phyloP scores from a whole-genome alignment of 2,113 vertebrate genomes.

The Nerophis lumbriciformis region DNA sequence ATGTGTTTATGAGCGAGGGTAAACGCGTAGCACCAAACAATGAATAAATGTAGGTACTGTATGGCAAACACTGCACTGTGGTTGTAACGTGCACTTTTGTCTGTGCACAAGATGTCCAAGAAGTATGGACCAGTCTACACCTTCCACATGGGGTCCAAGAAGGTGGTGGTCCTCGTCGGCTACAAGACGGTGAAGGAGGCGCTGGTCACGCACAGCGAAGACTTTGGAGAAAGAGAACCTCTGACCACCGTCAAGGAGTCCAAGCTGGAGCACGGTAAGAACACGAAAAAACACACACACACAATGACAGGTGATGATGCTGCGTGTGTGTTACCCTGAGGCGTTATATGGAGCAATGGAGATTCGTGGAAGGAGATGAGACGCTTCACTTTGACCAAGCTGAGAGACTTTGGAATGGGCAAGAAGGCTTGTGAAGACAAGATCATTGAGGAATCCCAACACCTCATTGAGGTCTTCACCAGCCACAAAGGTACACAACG shows the following conservation, averaged over 20 bases:
- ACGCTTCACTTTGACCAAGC: constrained; percentile 37
- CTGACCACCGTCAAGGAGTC: accelerated
- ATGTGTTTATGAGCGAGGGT: too few species aligned
- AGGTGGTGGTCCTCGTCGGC: constrained; percentile 47
- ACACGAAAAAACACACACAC: too few species aligned
- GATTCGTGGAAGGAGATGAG: constrained; percentile 54
- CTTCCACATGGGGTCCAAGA: constrained; percentile 25
- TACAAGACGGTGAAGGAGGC: constrained; percentile 53
- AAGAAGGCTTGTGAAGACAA: constrained; percentile 46
- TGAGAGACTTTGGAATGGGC: constrained; percentile 56
- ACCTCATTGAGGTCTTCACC: constrained; percentile 25
- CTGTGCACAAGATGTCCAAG: constrained; percentile 28
- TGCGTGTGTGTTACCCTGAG: constrained; percentile 3
- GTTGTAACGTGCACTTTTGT: too few species aligned
- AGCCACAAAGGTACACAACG: constrained; percentile 21
- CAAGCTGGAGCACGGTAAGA: constrained; percentile 16
- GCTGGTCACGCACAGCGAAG: constrained; percentile 21
- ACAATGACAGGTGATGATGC: too few species aligned
- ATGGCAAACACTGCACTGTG: too few species aligned
- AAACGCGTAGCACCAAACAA: too few species aligned
- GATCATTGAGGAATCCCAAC: constrained; percentile 33
- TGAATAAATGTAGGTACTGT: too few species aligned
- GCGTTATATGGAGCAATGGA: constrained; percentile 30
- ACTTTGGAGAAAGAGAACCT: constrained; percentile 29
- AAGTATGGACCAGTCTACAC: constrained; percentile 47